Evolutionary conservation across 35 echinoderm and acorn worm genomes (phyloP), one percentile per base, ranked within the genome.

Genomic region (Amphiura filiformis): DNA sequence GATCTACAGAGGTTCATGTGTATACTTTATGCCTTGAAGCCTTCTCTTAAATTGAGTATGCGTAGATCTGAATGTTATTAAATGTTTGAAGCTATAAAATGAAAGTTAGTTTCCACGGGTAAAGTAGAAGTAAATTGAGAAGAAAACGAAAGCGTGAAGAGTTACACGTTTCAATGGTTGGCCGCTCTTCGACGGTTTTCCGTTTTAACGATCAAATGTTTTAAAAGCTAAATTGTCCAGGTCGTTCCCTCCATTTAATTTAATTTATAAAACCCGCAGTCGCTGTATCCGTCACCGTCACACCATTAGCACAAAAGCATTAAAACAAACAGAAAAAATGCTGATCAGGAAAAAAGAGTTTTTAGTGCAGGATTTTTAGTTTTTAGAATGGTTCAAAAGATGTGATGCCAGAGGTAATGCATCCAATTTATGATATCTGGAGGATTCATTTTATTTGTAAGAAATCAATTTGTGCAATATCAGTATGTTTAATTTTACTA

Each of bases 111-210:
- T 70, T 70, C 61, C 28, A 13, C 61, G 28, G 26, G 26, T 23
- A 70, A 70, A 70, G 61, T 70, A n/a, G 61, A 30, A 30, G 61
- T 70, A 70, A 70, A 70, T 30, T 70, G 61, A 70, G 61, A 70
- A 15, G 61, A 70, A 70, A n/a, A n/a, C n/a, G 20, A 52, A 70
- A 70, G 61, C 28, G 28, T 70, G 26, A 70, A 70, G 61, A 18
- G 61, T 70, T 70, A 3, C 4, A 30, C 15, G 28, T 70, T 30
- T 26, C 1, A 70, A 70, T 26, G 61, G 11, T 70, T n/a, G 17
- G 2, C 61, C 7, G 61, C 3, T 47, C 41, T 47, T 47, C 17
- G 41, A 52, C 7, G 7, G 7, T 7, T n/a, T 7, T 52, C 20
- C 44, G 44, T 20, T 52, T 52, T 52, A 47, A 47, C 41, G 41